Evolutionary conservation across 92 coral and sea anemone genomes (phyloP), one percentile per base, ranked within the genome.

Genomic region (Porites divaricata): DNA sequence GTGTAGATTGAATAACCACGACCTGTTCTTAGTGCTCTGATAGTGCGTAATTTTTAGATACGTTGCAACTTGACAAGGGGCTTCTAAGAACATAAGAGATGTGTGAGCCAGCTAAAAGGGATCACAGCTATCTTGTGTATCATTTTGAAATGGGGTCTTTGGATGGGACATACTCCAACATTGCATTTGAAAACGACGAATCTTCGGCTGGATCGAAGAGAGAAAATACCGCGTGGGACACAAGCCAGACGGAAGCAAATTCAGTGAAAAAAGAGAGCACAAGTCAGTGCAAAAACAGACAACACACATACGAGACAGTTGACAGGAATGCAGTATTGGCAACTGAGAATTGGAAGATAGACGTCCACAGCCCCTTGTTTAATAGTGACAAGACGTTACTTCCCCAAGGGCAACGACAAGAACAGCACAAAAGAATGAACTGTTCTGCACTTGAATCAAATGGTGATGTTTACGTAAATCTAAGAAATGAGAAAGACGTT

Each of bases 141-240:
- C 80, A 58, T 62, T 76, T 76, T 59, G 67, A 76, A 13, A 76
- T 76, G 80, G 80, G 68, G 16, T 25, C 68, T 21, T 20, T 75
- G 48, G 49, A 54, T 35, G 14, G 14, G 0, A 25, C 16, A 16
- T 76, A 76, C 53, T 58, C 67, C 12, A 76, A 76, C 69, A 15
- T 76, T 25, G 68, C 80, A 28, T 58, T 57, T 11, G 28, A 9
- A 49, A 15, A 21, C 17, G 80, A 75, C 49, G 67, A 56, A 56
- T 20, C 41, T 25, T 61, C 50, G 41, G 22, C 80, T 5, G 54
- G 52, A 58, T 25, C 25, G 15, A 23, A n/a, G 53, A 76, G 24
- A 17, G 9, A 19, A 20, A 57, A 15, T 9, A 2, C 68, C 22
- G 22, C 10, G 8, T 10, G 64, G 6, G 20, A 58, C 12, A 62